These are phyloP conservation scores for Raphicerus campestris DNA, from an alignment of 2,113 vertebrate genomes.

Conservation along the genomic window DNA sequence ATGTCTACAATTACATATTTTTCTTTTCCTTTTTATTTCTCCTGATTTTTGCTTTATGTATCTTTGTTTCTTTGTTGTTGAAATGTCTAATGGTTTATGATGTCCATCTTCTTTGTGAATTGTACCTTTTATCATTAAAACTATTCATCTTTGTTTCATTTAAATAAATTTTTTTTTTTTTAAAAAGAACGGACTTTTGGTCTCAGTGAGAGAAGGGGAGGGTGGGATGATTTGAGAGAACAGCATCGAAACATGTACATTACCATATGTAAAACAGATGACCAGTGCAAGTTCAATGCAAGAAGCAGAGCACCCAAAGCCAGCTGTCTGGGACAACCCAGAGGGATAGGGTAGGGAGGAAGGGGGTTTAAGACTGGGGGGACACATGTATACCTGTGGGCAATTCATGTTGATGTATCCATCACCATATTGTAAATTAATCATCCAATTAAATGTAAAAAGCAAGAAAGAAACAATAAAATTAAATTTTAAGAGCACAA, in stretches of 20 bases:
- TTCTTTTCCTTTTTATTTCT: background rate
- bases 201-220: background rate
- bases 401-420: background rate
- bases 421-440: background rate
- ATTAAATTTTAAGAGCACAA: background rate
- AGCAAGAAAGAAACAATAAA: background rate
- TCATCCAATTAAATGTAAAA: background rate
- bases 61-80: background rate
- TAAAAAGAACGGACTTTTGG: background rate
- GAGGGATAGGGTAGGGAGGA: background rate
- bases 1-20: background rate
- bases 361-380: background rate
- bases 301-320: background rate
- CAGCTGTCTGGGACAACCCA: background rate
- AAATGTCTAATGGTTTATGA: background rate
- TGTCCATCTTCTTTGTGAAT: background rate
- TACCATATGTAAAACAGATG: background rate
- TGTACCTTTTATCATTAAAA: background rate
- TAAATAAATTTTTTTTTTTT: background rate
- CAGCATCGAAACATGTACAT: background rate
- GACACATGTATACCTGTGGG: background rate
- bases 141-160: background rate
- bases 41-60: background rate
- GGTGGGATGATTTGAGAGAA: background rate
- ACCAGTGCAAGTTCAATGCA: background rate